These are phyloP conservation scores for Acropora yongei DNA, from an alignment of 64 coral and sea anemone species.

Conservation along the genomic window DNA sequence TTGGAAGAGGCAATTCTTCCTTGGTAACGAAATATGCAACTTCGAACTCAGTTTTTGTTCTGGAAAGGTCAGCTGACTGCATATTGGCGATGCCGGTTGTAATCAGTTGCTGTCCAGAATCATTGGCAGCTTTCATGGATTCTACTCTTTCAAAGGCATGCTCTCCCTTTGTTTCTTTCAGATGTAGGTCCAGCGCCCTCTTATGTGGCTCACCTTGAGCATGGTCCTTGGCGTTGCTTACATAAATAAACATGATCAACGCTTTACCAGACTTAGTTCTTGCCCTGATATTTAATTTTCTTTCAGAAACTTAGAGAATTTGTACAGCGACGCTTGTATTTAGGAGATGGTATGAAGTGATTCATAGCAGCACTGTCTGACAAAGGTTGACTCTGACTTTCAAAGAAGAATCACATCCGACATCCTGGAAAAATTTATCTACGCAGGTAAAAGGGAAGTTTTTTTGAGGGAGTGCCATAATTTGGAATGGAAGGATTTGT, in stretches of 20 bases:
- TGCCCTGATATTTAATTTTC: constrained; percentile 8
- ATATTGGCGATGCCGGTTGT: constrained; percentile 68
- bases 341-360: constrained; percentile 8
- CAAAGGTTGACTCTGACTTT: constrained; percentile 2
- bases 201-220: constrained; percentile 39
- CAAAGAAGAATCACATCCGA: constrained; percentile 28
- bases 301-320: constrained; percentile 5
- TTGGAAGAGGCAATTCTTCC: constrained; percentile 75
- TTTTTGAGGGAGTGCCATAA: constrained; percentile 31
- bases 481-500: constrained; percentile 32
- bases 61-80: constrained; percentile 62
- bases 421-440: constrained; percentile 37
- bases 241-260: constrained; percentile 9
- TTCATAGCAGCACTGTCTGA: constrained; percentile 41
- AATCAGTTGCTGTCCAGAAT: constrained; percentile 54
- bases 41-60: constrained; percentile 74
- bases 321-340: neutral
- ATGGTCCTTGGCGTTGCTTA: constrained; percentile 53
- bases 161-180: constrained; percentile 58
- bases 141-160: constrained; percentile 68
- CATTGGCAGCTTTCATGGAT: constrained; percentile 48
- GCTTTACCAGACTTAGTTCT: constrained; percentile 32
- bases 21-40: constrained; percentile 81
- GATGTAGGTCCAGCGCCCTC: constrained; percentile 58
- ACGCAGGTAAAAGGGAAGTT: constrained; percentile 14